Evolutionary conservation across 2,113 vertebrate species (phyloP).

Genomic region (Platycercus adscitus): DNA sequence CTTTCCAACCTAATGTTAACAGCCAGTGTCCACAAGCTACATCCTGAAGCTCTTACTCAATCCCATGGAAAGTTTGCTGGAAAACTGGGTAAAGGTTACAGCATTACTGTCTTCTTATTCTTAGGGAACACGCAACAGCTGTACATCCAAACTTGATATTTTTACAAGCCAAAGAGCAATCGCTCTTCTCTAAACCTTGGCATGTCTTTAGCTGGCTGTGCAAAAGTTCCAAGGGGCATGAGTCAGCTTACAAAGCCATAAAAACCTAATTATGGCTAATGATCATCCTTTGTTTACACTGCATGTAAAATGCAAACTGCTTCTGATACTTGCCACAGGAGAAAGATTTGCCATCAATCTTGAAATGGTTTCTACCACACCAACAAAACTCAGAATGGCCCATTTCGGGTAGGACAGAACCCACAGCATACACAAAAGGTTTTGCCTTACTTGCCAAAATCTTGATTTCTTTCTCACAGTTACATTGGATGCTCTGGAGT

Average conservation of each 20-base stretch:
- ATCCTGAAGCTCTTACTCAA: conserved; percentile 56
- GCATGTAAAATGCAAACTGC: conserved; percentile 6
- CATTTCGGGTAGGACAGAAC: not conserved
- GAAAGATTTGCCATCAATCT: not conserved
- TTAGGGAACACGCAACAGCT: conserved; percentile 51
- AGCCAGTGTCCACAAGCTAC: conserved; percentile 9
- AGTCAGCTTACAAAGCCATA: conserved; percentile 60
- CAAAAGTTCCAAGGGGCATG: conserved; percentile 41
- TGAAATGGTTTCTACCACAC: not conserved
- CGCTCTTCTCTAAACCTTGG: conserved; percentile 33
- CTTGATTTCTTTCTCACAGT: not conserved
- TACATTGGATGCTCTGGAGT: not conserved
- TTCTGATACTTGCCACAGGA: conserved; percentile 41
- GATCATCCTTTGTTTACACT: conserved; percentile 53
- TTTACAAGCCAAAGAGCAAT: conserved; percentile 31
- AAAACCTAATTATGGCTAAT: conserved; percentile 62
- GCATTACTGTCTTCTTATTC: conserved; percentile 16
- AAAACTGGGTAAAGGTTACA: conserved; percentile 34
- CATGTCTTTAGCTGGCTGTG: not conserved
- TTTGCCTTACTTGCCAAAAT: not conserved
- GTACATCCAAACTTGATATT: conserved; percentile 35
- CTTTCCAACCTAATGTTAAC: not conserved
- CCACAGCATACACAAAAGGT: not conserved
- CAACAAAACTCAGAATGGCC: not conserved
- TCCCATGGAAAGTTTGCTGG: conserved; percentile 38